Evolutionary conservation across 2,888 invertebrate species (phyloP).

Genomic region (Lasioglossum malachurum): DNA sequence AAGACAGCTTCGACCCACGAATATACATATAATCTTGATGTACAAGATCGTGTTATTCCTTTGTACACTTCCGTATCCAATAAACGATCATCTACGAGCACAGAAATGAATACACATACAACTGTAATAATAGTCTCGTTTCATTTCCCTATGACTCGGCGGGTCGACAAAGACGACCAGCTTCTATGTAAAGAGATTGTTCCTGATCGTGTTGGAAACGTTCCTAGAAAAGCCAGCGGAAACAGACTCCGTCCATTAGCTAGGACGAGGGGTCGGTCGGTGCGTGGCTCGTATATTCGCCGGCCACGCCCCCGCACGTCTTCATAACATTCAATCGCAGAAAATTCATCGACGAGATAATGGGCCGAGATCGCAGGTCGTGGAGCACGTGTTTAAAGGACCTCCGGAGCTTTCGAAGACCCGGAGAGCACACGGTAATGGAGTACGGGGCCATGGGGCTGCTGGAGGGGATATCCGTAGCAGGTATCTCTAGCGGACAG

Average conservation of each 20-base stretch:
- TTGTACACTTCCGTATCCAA: too few species aligned
- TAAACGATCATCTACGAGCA: background rate
- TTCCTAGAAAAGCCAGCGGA: conserved; percentile 2
- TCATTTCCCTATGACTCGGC: background rate
- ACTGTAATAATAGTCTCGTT: background rate
- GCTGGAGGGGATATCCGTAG: conserved; percentile 69
- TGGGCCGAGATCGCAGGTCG: conserved; percentile 23
- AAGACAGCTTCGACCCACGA: background rate
- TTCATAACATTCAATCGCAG: conserved; percentile 36
- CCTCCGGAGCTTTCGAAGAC: conserved; percentile 64
- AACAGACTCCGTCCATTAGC: conserved; percentile 7
- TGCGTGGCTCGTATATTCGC: conserved; percentile 4
- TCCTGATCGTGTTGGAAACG: background rate
- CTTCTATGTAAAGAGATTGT: background rate
- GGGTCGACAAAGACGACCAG: background rate
- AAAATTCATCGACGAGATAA: conserved; percentile 53
- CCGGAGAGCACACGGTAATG: conserved; percentile 57
- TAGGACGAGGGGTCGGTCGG: background rate
- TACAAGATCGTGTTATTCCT: background rate
- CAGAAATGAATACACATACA: background rate
- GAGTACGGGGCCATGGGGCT: conserved; percentile 47
- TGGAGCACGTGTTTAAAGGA: conserved; percentile 66
- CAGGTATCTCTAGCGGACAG: conserved; percentile 74
- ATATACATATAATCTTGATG: background rate
- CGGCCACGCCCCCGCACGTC: conserved; percentile 15